Base-by-base conservation (phyloP, 2,113 vertebrate species). In the Aphelocoma coerulescens region DNA sequence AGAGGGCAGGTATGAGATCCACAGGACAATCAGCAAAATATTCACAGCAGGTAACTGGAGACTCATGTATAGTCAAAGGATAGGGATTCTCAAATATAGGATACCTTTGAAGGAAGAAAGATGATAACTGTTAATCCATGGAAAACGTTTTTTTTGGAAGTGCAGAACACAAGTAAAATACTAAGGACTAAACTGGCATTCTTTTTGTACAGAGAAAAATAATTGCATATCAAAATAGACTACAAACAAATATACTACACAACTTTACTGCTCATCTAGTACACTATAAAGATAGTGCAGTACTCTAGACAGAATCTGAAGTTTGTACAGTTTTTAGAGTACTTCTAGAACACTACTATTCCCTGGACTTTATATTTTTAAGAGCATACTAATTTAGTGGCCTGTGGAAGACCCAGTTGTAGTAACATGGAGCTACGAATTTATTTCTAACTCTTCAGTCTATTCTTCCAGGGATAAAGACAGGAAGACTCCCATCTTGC, bases 21-120 rank as follows among this genome's bases (percentile, higher is more conserved):
- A 98, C 99, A 87, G 99, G 99, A 97, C 99, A 99, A 97, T 99
- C 99, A 85, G 99, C 99, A 96, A 99, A 99, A 97, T 99, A 99
- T 96, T 99, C 99, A 79, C 99, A 99, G 97, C 99, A 99, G n/a
- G 99, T 99, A 89, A 99, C 99, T 1, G 99, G 99, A 96, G 99
- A 99, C 97, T 99, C 99, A 8, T 99, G 99, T 97, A 99, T 99
- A 66, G 98, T 99, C 98, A 99, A 97, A 89, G 99, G 99, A 97
- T 99, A 99, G 24, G 99, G 99, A 97, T 99, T 99, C 97, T 99
- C 99, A 97, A 99, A 99, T 98, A 99, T 99, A 95, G 99, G 99
- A 94, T 99, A 99, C 93, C 99, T 99, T 98, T 67, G 95, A 97
- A 41, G 76, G 89, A 32, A 87, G 26, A 69, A 91, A 96, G 3